Evolutionary conservation across 2,888 invertebrate genomes (phyloP).

Genomic region (Tubulanus polymorphus): DNA sequence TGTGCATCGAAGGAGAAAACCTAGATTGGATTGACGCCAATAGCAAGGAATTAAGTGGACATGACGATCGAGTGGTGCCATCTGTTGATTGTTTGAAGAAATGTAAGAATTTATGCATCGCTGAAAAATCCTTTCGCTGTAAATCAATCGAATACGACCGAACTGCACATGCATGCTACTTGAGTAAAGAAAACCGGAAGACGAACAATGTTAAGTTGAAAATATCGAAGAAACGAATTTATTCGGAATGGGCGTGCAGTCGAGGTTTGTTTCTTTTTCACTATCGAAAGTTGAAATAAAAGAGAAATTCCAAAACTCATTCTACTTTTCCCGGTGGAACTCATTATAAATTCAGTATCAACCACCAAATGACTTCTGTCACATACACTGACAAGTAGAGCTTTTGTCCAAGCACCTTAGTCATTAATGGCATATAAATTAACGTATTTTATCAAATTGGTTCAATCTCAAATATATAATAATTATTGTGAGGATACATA

Average conservation of each 20-base stretch:
- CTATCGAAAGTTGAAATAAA: too few relatives aligned
- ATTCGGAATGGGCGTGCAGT: constrained; percentile 1
- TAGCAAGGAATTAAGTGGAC: not conserved
- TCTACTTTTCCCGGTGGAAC: too few relatives aligned
- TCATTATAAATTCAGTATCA: too few relatives aligned
- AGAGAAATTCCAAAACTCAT: too few relatives aligned
- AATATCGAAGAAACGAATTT: too few relatives aligned
- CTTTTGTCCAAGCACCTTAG: too few relatives aligned
- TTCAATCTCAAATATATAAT: too few relatives aligned
- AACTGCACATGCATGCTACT: not conserved
- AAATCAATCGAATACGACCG: not conserved
- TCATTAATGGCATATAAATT: too few relatives aligned
- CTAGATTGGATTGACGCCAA: not conserved
- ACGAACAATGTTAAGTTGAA: not conserved
- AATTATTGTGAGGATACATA: too few relatives aligned
- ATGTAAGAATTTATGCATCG: not conserved
- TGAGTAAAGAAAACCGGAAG: not conserved
- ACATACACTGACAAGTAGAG: too few relatives aligned
- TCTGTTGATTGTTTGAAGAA: not conserved
- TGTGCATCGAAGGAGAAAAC: not conserved
- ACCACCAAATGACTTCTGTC: too few relatives aligned
- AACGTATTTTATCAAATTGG: too few relatives aligned
- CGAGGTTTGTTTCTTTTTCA: not conserved
- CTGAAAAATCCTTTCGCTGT: not conserved
- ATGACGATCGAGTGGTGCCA: not conserved